Conservation (phyloP, 2,888 invertebrate genomes). For the Sepioteuthis lessoniana region DNA sequence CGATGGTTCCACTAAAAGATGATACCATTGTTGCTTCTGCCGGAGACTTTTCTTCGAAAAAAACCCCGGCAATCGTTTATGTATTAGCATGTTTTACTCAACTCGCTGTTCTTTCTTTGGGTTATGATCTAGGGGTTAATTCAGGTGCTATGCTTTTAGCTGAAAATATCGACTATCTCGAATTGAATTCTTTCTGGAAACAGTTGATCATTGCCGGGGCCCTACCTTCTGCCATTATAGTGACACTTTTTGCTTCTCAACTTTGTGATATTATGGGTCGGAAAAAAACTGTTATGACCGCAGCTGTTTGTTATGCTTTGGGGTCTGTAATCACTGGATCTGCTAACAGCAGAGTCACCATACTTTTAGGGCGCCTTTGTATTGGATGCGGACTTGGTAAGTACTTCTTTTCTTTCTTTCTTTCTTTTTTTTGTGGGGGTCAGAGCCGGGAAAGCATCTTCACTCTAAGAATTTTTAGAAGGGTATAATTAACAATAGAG, state of each 20-base stretch:
- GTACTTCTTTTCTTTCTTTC: background rate
- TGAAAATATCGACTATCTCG: background rate
- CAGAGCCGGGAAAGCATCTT: too few relatives aligned
- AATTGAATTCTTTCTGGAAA: background rate
- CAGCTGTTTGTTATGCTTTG: background rate
- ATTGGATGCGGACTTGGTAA: constrained; percentile 42
- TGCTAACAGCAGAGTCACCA: background rate
- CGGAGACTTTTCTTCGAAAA: background rate
- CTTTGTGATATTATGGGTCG: constrained; percentile 37
- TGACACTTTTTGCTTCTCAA: constrained; percentile 36
- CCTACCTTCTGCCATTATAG: background rate
- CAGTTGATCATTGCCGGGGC: constrained; percentile 38
- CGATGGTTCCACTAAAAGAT: too few relatives aligned
- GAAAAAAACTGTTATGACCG: constrained; percentile 13
- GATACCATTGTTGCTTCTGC: too few relatives aligned
- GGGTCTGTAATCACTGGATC: background rate
- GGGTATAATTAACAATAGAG: too few relatives aligned
- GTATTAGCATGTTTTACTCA: constrained; percentile 69
- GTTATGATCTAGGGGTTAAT: constrained; percentile 80
- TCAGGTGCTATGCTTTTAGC: constrained; percentile 77
- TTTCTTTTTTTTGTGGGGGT: background rate
- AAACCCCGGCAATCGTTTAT: background rate
- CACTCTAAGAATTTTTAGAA: too few relatives aligned
- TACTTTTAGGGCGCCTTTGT: constrained; percentile 10
- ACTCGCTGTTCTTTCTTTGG: constrained; percentile 78